Conservation (phyloP, 2,113 vertebrate genomes). For the Nematolebias whitei region DNA sequence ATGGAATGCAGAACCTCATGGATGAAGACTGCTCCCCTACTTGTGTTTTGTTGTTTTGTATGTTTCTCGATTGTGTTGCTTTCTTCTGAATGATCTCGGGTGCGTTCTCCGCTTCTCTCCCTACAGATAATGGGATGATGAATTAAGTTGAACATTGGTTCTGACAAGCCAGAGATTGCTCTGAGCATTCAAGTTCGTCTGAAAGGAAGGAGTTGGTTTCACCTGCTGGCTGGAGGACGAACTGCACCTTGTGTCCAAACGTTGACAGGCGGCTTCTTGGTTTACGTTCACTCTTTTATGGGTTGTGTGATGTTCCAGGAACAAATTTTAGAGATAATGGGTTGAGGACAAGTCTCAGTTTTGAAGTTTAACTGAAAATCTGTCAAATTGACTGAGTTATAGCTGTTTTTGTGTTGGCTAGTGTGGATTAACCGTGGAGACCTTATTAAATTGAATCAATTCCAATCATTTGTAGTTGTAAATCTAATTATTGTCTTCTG, state of each 20-base stretch:
- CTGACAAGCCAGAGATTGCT: constrained; percentile 65
- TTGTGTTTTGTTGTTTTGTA: background rate
- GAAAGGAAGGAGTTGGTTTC: constrained; percentile 30
- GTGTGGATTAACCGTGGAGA: too few relatives aligned
- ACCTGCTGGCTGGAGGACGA: constrained; percentile 35
- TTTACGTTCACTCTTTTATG: too few relatives aligned
- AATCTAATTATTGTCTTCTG: too few relatives aligned
- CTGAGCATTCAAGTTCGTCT: constrained; percentile 47
- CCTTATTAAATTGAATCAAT: too few relatives aligned
- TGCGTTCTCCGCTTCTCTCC: constrained; percentile 26
- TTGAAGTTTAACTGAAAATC: background rate
- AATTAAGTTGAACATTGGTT: constrained; percentile 64
- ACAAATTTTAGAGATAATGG: too few relatives aligned
- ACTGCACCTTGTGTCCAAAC: constrained; percentile 26
- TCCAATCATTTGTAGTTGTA: too few relatives aligned
- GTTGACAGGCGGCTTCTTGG: constrained; percentile 9
- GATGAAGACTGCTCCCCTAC: constrained; percentile 29
- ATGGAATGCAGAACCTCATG: constrained; percentile 33
- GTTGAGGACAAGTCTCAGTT: too few relatives aligned
- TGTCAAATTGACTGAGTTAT: too few relatives aligned
- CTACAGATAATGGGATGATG: constrained; percentile 62
- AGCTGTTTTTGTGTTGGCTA: too few relatives aligned
- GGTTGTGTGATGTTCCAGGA: too few relatives aligned
- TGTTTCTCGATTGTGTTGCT: constrained; percentile 17
- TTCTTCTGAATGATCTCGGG: constrained; percentile 34